Evolutionary conservation across 2,113 vertebrate species (phyloP), one percentile per base, ranked within the genome.

Genomic region (Platichthys flesus): DNA sequence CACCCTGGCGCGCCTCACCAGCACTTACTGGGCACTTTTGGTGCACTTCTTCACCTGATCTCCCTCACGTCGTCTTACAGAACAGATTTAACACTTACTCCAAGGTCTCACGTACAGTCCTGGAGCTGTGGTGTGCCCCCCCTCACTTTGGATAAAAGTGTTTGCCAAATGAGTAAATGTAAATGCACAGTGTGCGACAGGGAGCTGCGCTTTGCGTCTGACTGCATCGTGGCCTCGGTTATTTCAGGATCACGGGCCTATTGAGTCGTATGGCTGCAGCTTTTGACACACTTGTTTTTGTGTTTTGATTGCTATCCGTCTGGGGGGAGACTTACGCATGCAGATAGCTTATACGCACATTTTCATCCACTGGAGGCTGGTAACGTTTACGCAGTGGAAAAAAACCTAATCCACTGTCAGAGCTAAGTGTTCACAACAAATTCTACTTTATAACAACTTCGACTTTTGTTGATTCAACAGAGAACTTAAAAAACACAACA

Each of bases 281-380:
- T 56, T 75, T 76, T 76, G 60, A 75, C 71, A 56, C 79, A 56
- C 79, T 85, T 79, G 84, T 74, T 85, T 86, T 80, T 79, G 58
- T 82, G 76, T 71, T 85, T 78, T 85, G 78, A 74, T 82, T 75
- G 59, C 58, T 69, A 24, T 83, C 79, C 52, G 68, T 76, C 73
- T 68, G 56, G 63, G 57, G 51, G 49, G 58, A 82, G 60, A 78
- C n/a, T 56, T 65, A 49, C 49, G 63, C 74, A 65, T 78, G 67
- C 26, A 74, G 62, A 78, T 67, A 15, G 31, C 24, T 51, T 60
- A 61, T 61, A 63, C 45, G 76, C 56, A 52, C 54, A 45, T 64
- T 68, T 74, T 9, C 49, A 57, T 51, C 66, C 49, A 58, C n/a
- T 55, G 40, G 16, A 66, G 21, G 13, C 67, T 60, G 55, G 55